phyloP scores from a whole-genome alignment of 2,797 vertebrate species.

The Geotrypetes seraphini region DNA sequence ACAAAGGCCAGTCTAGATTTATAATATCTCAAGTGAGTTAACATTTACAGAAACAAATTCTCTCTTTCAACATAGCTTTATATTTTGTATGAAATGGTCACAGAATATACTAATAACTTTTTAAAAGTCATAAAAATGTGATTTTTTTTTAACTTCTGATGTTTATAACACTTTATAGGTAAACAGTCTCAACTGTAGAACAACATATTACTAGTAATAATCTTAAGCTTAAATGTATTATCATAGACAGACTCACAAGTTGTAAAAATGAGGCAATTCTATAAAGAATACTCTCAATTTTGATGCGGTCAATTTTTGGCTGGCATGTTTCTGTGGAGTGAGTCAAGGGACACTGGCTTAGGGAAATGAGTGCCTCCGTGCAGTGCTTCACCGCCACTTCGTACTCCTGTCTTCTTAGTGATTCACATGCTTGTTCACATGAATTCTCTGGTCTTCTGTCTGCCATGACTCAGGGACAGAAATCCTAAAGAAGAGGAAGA shows the following conservation, averaged over 20 bases:
- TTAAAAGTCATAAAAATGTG: no score
- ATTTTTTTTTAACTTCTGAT: no score
- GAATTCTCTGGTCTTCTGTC: constrained; percentile 98
- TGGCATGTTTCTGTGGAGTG: constrained; percentile 47
- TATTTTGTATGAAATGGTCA: no score
- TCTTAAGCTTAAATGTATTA: no score
- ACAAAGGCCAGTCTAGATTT: no score
- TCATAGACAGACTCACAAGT: constrained; percentile 81
- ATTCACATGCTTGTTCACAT: constrained; percentile 98
- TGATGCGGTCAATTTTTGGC: constrained; percentile 61
- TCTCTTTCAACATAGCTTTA: no score
- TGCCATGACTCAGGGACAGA: constrained; percentile 98
- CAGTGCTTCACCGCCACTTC: constrained; percentile 86
- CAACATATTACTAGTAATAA: no score
- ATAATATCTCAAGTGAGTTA: no score
- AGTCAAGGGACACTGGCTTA: constrained; percentile 68
- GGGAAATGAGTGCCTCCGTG: constrained; percentile 84
- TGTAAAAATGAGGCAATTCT: constrained; percentile 90
- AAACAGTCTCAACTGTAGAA: no score
- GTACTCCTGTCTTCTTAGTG: constrained; percentile 87
- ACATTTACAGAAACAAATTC: no score
- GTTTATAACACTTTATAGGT: no score
- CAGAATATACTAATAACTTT: no score
- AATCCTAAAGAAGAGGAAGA: constrained; percentile 56
- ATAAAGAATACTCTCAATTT: constrained; percentile 85